Evolutionary conservation across 2,888 invertebrate species (phyloP), one percentile per base, ranked within the genome.

Genomic region (Dicyrtoma fusca): DNA sequence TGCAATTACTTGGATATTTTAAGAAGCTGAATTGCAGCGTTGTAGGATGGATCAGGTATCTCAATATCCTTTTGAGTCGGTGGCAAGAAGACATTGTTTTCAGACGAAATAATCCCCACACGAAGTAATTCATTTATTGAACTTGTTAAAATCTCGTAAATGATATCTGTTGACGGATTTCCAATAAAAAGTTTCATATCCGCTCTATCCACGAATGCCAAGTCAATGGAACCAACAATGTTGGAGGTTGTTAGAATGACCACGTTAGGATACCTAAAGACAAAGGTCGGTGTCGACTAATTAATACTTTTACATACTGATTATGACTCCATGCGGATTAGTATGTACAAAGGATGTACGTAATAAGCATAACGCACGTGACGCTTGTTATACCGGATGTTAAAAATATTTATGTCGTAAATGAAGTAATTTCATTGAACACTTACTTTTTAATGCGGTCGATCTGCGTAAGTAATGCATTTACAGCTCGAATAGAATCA

Each of bases 161-260:
- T 90, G 11, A 95, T 95, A 74, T 87, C 84, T 55, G 86, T 84
- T n/a, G 89, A 88, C 0, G 98, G 98, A 69, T 90, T 87, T 0
- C 94, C 95, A 77, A 98, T 91, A 82, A 88, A 92, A 81, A 94
- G 91, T 83, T 92, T 94, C 72, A 99, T 90, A 84, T 99, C 98
- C 3, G 96, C 96, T 76, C 99, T 88, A 85, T 99, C 98, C 10
- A 97, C 88, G 85, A 99, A 97, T 0, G 99, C 98, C 53, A 92
- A 83, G 85, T 99, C 98, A 79, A 99, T 94, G 17, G 94, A 92
- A 73, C 91, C 91, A 0, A 96, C 94, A 81, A 99, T 88, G 85
- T 99, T 99, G 3, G 97, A 97, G 1, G 98, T 99, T 11, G 97
- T 92, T 69, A 99, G 85, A 77, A 98, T 91, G 34, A 99, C 86